A percentile compares a stretch with the other conserved stretches of the same genome.
Conservation (phyloP, 2,113 vertebrate species). For the Acinonyx jubatus region DNA sequence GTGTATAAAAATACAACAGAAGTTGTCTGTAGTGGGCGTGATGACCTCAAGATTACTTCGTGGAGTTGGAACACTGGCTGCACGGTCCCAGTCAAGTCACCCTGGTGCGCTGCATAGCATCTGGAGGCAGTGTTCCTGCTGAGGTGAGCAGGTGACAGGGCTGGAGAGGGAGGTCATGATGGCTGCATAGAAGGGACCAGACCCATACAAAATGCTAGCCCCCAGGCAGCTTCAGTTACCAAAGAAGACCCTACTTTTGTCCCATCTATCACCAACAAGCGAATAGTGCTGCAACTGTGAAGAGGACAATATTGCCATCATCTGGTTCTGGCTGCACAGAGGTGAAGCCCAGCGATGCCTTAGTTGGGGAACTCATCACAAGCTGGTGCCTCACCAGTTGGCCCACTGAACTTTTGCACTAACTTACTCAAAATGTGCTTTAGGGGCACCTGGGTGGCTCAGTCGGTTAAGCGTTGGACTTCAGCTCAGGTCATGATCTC, state of each 20-base stretch:
- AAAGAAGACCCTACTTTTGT: background rate
- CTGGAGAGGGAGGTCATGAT: background rate
- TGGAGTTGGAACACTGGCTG: background rate
- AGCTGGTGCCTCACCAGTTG: slow-evolving; percentile 83
- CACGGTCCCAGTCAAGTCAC: background rate
- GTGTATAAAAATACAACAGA: background rate
- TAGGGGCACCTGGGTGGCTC: no score
- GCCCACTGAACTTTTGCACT: background rate
- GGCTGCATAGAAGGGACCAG: background rate
- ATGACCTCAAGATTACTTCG: background rate
- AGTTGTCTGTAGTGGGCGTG: background rate
- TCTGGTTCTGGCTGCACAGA: background rate
- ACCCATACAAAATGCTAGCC: background rate
- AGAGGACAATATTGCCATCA: background rate
- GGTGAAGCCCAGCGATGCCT: slow-evolving; percentile 91
- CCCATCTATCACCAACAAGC: background rate
- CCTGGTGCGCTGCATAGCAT: background rate
- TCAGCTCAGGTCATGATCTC: no score
- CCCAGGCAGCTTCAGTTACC: background rate
- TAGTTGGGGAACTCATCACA: slow-evolving; percentile 90
- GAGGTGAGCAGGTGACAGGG: background rate
- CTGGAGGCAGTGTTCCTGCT: background rate
- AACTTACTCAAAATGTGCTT: background rate
- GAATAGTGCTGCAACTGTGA: background rate
- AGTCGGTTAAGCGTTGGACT: no score